Evolutionary conservation across 2,797 vertebrate species (phyloP).

Genomic region (Pteropus rufus): DNA sequence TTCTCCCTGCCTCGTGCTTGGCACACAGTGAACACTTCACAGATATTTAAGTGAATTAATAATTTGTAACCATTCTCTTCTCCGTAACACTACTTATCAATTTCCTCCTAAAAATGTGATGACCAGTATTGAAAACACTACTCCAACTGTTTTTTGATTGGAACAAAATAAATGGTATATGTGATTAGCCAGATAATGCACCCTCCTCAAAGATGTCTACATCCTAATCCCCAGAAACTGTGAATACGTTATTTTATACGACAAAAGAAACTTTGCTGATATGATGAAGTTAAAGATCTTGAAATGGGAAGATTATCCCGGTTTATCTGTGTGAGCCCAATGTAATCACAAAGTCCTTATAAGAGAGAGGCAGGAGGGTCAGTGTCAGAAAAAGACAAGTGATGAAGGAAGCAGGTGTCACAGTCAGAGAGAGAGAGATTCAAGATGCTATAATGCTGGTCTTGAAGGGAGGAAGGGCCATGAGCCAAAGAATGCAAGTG

Average conservation of each 20-base stretch:
- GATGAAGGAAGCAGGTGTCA: not conserved
- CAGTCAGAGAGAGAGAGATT: not conserved
- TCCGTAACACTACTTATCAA: not conserved
- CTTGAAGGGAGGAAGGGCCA: not conserved
- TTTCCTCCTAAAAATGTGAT: not conserved
- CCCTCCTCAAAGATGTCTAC: not conserved
- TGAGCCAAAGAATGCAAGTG: too few relatives aligned
- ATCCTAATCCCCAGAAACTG: not conserved
- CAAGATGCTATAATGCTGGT: not conserved
- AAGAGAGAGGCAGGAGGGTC: not conserved
- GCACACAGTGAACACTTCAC: not conserved
- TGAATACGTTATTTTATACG: not conserved
- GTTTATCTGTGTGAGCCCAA: not conserved
- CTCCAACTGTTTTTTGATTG: not conserved
- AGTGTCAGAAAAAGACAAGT: not conserved
- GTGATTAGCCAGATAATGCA: not conserved
- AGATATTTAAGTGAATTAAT: not conserved
- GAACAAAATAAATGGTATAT: not conserved
- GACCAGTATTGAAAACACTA: not conserved
- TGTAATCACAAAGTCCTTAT: not conserved
- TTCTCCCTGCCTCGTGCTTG: not conserved
- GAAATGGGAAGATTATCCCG: not conserved
- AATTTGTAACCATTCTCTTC: not conserved
- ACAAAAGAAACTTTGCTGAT: not conserved
- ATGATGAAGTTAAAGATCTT: not conserved